Base-by-base conservation (phyloP, 2,888 invertebrate species). In the Leptura quadrifasciata region DNA sequence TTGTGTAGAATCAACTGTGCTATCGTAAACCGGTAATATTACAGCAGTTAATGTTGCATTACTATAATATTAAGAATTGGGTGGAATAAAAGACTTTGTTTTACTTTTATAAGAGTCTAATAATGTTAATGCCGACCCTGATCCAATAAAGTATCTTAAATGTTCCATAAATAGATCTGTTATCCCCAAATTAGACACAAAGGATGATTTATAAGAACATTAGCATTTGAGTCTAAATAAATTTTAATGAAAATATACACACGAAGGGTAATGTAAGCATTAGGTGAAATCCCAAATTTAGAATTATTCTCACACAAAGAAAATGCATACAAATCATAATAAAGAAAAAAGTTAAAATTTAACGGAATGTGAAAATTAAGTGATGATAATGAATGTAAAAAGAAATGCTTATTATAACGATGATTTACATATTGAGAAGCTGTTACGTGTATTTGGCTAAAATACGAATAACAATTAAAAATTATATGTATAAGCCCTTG, bases 141-240 rank as follows among this genome's bases (percentile, higher is more conserved):
- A 15, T 39, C 15, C 15, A 15, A 39, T 39, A 15, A 39, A 39
- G 27, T 31, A 31, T 39, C 15, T 39, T 39, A 12, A 2, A 31
- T 5, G 57, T 57, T 2, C 57, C 21, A 57, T 9, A 57, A 57
- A 57, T 57, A 57, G 21, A 18, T 2, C 57, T 57, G 18, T 21
- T 57, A 18, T 55, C 21, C 57, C 57, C 20, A 57, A 57, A 57
- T 57, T 57, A 57, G 57, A 57, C 18, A 76, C 68, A 72, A 72
- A 67, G 68, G 63, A 69, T 72, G 65, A 76, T 76, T 76, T 76
- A 76, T 76, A 74, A 67, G 74, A 71, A 69, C 72, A 74, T 70
- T 73, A 57, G 76, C 76, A 63, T 70, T 69, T n/a, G 58, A 67
- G 61, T 76, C 61, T 76, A 72, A 67, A 58, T 73, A 52, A 58